Evolutionary conservation across 92 coral and sea anemone species (phyloP).

Genomic region (Porites lobata): DNA sequence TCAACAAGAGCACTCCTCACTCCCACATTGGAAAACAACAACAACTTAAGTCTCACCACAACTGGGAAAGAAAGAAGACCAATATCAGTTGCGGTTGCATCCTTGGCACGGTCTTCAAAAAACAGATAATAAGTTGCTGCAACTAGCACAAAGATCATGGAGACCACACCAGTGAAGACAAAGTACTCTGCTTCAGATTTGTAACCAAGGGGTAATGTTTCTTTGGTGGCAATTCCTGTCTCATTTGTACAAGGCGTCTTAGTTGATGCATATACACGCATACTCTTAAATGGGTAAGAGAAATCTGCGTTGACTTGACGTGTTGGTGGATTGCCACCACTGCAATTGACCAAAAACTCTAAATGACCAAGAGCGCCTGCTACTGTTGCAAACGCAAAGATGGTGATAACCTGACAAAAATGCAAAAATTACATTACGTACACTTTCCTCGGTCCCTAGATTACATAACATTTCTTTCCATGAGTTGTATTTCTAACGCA

Average conservation of each 20-base stretch:
- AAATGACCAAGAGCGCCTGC: conserved; percentile 87
- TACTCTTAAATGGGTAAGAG: conserved; percentile 74
- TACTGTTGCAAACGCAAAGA: conserved; percentile 96
- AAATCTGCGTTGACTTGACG: conserved; percentile 63
- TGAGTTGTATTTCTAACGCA: too few species aligned
- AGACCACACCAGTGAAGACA: conserved; percentile 92
- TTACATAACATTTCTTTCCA: too few species aligned
- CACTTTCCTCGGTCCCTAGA: background rate
- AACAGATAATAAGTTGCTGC: conserved; percentile 77
- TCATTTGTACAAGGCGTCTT: background rate
- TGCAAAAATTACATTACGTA: background rate
- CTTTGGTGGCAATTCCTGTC: background rate
- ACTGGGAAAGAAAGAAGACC: conserved; percentile 87
- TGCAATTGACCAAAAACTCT: conserved; percentile 43
- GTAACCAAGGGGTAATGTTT: conserved; percentile 46
- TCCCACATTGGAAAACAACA: too few species aligned
- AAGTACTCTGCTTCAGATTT: conserved; percentile 89
- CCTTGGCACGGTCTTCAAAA: conserved; percentile 83
- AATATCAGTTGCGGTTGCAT: conserved; percentile 92
- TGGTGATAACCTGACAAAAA: conserved; percentile 83
- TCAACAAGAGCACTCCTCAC: too few species aligned
- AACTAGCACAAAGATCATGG: conserved; percentile 82
- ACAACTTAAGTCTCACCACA: conserved; percentile 62
- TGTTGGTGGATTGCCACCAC: background rate
- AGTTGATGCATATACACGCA: background rate